Conservation (phyloP, 2,888 invertebrate genomes). For the Temnothorax rugatulus region DNA sequence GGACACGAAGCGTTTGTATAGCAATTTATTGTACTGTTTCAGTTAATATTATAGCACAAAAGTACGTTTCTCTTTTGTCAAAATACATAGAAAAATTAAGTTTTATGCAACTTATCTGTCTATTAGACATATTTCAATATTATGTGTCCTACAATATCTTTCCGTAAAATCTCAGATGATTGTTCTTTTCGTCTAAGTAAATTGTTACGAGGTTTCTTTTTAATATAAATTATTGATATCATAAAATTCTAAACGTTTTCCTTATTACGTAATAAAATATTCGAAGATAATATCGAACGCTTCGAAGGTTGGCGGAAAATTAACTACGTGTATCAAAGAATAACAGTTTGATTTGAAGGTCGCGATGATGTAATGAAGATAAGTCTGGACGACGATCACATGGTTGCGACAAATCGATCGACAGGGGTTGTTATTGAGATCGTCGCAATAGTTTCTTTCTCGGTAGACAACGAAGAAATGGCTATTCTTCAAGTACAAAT, state of each 20-base stretch:
- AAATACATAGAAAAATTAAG: background rate
- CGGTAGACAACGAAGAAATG: background rate
- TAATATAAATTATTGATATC: background rate
- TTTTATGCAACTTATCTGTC: background rate
- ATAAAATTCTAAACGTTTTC: background rate
- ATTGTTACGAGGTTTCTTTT: background rate
- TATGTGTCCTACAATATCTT: background rate
- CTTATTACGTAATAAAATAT: constrained; percentile 6
- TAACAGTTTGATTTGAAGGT: constrained; percentile 25
- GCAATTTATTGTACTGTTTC: constrained; percentile 10
- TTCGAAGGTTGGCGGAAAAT: constrained; percentile 27
- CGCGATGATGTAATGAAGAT: constrained; percentile 36
- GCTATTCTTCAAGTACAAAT: constrained; percentile 3
- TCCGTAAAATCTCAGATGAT: background rate
- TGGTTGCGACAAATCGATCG: constrained; percentile 18
- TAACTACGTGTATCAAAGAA: background rate
- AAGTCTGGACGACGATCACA: constrained; percentile 6
- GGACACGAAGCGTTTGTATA: constrained; percentile 23
- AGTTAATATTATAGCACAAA: background rate
- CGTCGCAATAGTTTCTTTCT: background rate
- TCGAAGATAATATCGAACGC: background rate
- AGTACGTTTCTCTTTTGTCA: background rate
- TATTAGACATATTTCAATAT: background rate
- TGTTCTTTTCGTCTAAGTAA: background rate
- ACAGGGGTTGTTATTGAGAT: background rate